Evolutionary conservation across 30 jellyfish, hydroid and myxozoan species (phyloP).

Genomic region (Chrysaora quinquecirrha): DNA sequence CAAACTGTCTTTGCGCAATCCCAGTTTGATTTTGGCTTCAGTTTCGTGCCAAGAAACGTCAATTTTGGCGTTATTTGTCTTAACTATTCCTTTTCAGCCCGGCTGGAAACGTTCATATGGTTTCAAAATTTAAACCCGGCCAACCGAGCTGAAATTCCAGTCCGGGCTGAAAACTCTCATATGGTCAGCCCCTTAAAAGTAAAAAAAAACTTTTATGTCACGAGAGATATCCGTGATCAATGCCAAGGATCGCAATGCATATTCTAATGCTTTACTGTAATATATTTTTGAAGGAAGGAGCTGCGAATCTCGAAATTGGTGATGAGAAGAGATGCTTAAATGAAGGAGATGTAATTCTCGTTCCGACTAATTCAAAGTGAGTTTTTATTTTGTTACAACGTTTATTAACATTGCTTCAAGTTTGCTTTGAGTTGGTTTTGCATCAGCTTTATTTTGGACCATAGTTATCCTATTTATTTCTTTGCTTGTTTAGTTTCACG

Average conservation of each 20-base stretch:
- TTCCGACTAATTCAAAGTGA: conserved; percentile 31
- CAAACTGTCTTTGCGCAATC: no score
- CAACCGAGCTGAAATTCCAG: no score
- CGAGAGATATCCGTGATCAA: not conserved
- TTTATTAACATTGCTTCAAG: no score
- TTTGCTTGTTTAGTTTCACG: no score
- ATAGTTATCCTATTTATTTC: no score
- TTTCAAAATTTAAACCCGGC: not conserved
- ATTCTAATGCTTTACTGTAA: not conserved
- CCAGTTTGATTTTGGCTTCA: not conserved
- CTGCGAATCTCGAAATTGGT: not conserved
- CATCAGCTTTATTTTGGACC: no score
- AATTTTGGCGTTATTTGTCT: not conserved
- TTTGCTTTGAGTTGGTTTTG: no score
- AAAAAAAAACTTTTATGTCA: not conserved
- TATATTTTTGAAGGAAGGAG: conserved; percentile 23
- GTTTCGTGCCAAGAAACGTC: not conserved
- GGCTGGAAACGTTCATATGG: no score
- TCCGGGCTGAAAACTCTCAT: no score
- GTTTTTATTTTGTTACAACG: not conserved
- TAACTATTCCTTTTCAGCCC: not conserved
- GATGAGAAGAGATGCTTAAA: conserved; percentile 8
- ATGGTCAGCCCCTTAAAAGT: not conserved
- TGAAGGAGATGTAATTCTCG: conserved; percentile 23
- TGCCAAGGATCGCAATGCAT: not conserved